A percentile compares a stretch with the other conserved stretches of the same genome.
These are phyloP conservation scores for Phylloscopus trochiloides DNA, from an alignment of 2,113 vertebrate genomes.

Conservation along the genomic window DNA sequence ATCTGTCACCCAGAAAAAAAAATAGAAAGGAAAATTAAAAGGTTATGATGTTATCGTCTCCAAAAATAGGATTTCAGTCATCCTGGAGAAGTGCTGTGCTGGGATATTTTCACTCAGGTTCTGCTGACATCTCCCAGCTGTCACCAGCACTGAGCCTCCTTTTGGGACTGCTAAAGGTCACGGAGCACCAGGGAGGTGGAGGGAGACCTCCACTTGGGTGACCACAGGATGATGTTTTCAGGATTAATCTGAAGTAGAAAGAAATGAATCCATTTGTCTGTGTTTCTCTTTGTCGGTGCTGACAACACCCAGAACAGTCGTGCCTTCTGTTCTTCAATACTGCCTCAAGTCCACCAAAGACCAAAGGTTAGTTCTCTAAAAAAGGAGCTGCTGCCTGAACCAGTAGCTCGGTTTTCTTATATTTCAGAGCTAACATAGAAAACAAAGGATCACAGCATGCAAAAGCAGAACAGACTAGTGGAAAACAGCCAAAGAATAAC, in stretches of 20 bases:
- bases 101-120: neutral
- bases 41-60: constrained; percentile 34
- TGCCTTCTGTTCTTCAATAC: neutral
- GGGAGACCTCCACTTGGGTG: neutral
- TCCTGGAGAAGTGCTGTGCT: neutral
- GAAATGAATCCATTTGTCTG: neutral
- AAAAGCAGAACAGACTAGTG: neutral
- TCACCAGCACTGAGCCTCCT: neutral
- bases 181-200: neutral
- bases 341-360: neutral
- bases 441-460: neutral
- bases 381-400: neutral
- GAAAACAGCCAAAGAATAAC: neutral
- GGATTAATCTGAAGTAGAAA: neutral
- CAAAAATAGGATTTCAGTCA: constrained; percentile 42
- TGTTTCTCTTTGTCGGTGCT: neutral
- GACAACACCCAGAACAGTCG: neutral
- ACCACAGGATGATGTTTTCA: neutral
- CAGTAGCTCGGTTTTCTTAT: neutral
- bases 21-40: constrained; percentile 40
- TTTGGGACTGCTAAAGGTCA: neutral
- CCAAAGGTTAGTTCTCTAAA: neutral
- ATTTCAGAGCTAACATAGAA: neutral
- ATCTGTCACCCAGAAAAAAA: neutral
- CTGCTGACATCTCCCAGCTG: neutral